Percentiles rank a stretch among this genome's conserved stretches.
These are phyloP conservation scores for Natrix natrix DNA, from an alignment of 2,797 vertebrate species.

Conservation along the genomic window DNA sequence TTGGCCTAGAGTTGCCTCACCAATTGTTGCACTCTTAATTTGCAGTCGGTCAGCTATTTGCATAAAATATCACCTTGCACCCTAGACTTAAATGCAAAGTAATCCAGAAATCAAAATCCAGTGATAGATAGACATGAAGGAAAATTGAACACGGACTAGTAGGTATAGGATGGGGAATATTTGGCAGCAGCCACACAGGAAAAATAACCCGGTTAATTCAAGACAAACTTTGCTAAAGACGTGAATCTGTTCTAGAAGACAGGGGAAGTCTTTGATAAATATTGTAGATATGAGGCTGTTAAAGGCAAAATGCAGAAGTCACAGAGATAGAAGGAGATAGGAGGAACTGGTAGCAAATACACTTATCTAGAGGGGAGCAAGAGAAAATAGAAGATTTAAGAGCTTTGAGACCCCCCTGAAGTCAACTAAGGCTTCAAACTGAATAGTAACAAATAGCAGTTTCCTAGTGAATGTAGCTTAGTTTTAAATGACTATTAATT, in stretches of 20 bases:
- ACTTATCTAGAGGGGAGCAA: not conserved
- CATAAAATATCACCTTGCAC: not conserved
- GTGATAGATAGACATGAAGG: not conserved
- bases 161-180: not conserved
- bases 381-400: not conserved
- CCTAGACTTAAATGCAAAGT: not conserved
- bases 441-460: not conserved
- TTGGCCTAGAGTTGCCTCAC: not conserved
- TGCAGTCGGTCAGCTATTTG: not conserved
- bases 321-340: not conserved
- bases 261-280: not conserved
- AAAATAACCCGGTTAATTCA: not conserved
- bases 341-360: not conserved
- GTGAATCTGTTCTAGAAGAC: not conserved
- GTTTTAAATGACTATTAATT: not conserved
- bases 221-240: not conserved
- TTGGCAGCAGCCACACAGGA: not conserved
- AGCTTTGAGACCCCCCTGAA: not conserved
- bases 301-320: not conserved
- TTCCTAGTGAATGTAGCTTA: not conserved
- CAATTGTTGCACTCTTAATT: not conserved
- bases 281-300: not conserved
- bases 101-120: not conserved
- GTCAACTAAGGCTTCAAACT: not conserved
- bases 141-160: not conserved